These are phyloP conservation scores for Phyto melanocephala DNA, from an alignment of 2,888 invertebrate genomes.

Conservation along the genomic window DNA sequence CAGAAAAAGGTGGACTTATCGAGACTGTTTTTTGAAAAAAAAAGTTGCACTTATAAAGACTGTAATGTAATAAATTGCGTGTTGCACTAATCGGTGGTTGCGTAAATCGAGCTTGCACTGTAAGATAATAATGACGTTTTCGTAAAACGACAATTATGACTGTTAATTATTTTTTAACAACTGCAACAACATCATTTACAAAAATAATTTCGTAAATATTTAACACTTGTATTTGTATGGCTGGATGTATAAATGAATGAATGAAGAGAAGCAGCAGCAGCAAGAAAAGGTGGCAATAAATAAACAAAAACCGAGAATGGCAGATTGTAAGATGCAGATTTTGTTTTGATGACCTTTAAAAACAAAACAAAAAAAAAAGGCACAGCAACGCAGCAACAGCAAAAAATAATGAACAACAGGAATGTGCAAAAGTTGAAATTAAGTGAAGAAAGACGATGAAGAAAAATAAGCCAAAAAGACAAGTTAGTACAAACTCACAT, in stretches of 20 bases:
- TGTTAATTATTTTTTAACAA: slow-evolving; percentile 2
- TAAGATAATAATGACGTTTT: background rate
- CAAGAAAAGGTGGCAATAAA: background rate
- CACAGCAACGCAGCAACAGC: background rate
- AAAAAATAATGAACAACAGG: background rate
- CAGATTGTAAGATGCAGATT: slow-evolving; percentile 35
- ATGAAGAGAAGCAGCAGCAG: background rate
- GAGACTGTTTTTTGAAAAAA: too few relatives aligned
- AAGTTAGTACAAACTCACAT: slow-evolving; percentile 5
- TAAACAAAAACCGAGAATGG: background rate
- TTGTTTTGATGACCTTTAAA: slow-evolving; percentile 57
- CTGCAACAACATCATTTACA: background rate
- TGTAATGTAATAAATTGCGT: too few relatives aligned
- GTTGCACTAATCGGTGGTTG: too few relatives aligned
- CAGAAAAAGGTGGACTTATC: too few relatives aligned
- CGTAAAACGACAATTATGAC: background rate
- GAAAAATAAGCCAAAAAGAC: background rate
- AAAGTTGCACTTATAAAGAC: too few relatives aligned
- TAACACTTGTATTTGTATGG: too few relatives aligned
- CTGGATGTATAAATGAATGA: background rate
- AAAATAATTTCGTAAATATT: background rate
- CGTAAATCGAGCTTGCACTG: too few relatives aligned
- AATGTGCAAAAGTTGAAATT: slow-evolving; percentile 13
- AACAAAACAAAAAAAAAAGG: slow-evolving; percentile 4
- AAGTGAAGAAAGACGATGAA: background rate